These are phyloP conservation scores for Serilophus lunatus DNA, from an alignment of 2,113 vertebrate genomes.

Conservation along the genomic window DNA sequence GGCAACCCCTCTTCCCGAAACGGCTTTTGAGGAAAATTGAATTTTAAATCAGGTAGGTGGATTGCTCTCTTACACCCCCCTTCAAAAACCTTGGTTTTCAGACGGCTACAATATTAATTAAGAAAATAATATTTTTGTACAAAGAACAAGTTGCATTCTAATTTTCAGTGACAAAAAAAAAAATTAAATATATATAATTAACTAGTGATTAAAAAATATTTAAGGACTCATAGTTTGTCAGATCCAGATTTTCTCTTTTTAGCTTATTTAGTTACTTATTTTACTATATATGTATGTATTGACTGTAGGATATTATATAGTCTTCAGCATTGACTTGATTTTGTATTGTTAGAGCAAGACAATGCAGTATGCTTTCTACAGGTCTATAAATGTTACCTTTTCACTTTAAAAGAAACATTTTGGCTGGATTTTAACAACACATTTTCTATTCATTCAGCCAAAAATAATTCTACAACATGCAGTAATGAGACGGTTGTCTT, in stretches of 20 bases:
- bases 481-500: neutral
- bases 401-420: neutral
- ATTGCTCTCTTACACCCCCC: too few species aligned
- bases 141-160: neutral
- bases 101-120: too few species aligned
- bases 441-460: neutral
- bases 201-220: neutral
- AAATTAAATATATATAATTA: neutral
- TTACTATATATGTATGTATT: neutral
- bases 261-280: neutral
- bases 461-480: neutral
- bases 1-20: too few species aligned
- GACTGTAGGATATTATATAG: neutral
- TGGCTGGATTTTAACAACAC: neutral
- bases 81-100: too few species aligned
- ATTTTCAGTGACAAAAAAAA: neutral
- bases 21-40: too few species aligned
- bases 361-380: neutral
- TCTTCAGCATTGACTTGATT: neutral
- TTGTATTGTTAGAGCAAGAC: neutral
- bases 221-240: neutral
- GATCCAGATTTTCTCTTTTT: neutral
- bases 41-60: too few species aligned
- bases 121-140: neutral
- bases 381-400: neutral